Base-by-base conservation (phyloP, 2,888 invertebrate species). In the Coleophora flavipennella region DNA sequence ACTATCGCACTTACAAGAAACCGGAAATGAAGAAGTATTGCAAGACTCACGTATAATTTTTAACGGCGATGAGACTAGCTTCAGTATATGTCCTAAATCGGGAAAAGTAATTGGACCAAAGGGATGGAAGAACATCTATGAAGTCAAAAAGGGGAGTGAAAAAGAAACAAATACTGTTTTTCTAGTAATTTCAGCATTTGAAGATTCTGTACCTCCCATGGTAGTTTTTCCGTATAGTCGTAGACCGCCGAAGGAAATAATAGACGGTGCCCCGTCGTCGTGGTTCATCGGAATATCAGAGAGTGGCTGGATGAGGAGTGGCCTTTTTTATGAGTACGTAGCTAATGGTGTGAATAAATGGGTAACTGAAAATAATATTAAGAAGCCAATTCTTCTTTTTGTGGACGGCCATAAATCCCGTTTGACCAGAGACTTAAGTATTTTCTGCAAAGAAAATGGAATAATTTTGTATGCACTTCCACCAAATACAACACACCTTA, bases 131-230 rank as follows among this genome's bases (percentile, higher is more conserved):
- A 54, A 54, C 44, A 10, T 51, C 1, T 48, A 57, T 42, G n/a
- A 39, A 9, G 43, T 56, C 13, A 51, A 53, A 37, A 38, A 39
- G 32, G 48, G 48, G 3, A 54, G 50, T 13, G 53, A 55, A 41
- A 59, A 57, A 45, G 52, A 53, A 12, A 50, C 41, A 14, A 26
- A 56, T 1, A 59, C 58, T 6, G 53, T 59, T 8, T 33, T 59
- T 7, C 36, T 57, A 8, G 39, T 40, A 11, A 51, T 57, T 35
- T 25, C 44, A 37, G 57, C 57, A n/a, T 35, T n/a, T 38, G 51
- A 53, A 11, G 33, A 45, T 35, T 32, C 51, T n/a, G 50, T 49
- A 35, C 56, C 57, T 11, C 57, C 55, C 11, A 42, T 48, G 28
- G 50, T 55, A 8, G 48, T 51, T 27, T 60, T 57, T 36, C 57